A percentile compares a stretch with the other conserved stretches of the same genome.
Conservation (phyloP, 2,888 invertebrate species). For the Standfussiana lucernea region DNA sequence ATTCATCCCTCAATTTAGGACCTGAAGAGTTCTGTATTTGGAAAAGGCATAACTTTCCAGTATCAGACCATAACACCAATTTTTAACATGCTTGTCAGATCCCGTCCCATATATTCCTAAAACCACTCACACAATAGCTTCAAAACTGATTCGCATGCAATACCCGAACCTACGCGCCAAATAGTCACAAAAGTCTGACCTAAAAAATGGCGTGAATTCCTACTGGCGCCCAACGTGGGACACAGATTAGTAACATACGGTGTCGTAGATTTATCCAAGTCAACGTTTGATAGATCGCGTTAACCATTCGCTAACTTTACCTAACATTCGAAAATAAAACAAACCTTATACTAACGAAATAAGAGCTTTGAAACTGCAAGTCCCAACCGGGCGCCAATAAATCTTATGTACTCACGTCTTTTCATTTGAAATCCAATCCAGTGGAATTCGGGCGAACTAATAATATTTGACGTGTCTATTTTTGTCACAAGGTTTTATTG, state of each 20-base stretch:
- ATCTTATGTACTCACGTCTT: conserved; percentile 55
- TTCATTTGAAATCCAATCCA: conserved; percentile 56
- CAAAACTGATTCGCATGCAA: conserved; percentile 49
- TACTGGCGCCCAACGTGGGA: conserved; percentile 71
- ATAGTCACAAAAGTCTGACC: conserved; percentile 36
- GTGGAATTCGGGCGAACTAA: conserved; percentile 52
- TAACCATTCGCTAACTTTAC: conserved; percentile 47
- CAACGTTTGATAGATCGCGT: conserved; percentile 74
- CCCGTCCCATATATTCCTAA: neutral
- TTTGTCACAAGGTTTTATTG: conserved; percentile 44
- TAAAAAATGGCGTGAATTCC: conserved; percentile 53
- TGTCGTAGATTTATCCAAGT: conserved; percentile 73
- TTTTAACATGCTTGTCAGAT: conserved; percentile 7
- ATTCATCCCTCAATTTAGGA: neutral
- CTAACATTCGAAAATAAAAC: conserved; percentile 37
- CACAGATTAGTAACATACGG: conserved; percentile 73
- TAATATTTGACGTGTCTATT: conserved; percentile 61
- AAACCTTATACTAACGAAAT: conserved; percentile 41
- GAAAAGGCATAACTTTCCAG: neutral
- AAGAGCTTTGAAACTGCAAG: conserved; percentile 34
- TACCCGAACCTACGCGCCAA: conserved; percentile 10
- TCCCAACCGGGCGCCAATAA: conserved; percentile 62
- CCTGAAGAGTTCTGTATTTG: neutral
- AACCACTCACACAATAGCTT: conserved; percentile 37
- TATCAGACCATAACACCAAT: neutral